These are phyloP conservation scores for Mus spretus DNA, from an alignment of 2,797 vertebrate species.

Conservation along the genomic window DNA sequence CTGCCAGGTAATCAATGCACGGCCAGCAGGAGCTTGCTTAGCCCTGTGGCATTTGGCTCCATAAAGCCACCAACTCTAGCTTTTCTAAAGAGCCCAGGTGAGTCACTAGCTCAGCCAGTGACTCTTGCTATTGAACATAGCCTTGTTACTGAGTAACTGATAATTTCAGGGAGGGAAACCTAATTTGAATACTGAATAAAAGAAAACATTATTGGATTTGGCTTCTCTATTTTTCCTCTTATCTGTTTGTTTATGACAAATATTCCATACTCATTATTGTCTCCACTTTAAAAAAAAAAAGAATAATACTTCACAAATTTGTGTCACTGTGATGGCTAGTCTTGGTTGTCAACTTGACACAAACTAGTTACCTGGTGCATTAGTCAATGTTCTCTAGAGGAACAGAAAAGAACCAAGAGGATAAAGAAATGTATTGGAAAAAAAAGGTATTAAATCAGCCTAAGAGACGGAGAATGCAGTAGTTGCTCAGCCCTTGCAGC, in stretches of 20 bases:
- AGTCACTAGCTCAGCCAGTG: background rate
- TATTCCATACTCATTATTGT: background rate
- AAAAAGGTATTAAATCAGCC: background rate
- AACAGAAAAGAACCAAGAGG: background rate
- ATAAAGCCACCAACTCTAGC: background rate
- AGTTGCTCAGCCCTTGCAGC: background rate
- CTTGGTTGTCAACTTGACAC: background rate
- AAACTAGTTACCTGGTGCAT: background rate
- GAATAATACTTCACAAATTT: background rate
- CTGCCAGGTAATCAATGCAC: background rate
- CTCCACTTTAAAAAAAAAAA: background rate
- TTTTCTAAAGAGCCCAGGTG: conserved; percentile 52
- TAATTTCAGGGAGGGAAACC: background rate
- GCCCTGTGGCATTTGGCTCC: background rate
- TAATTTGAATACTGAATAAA: conserved; percentile 62
- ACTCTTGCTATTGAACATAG: background rate
- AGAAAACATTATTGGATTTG: conserved; percentile 24
- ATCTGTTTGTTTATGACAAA: background rate
- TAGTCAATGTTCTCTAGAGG: background rate
- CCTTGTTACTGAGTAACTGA: background rate
- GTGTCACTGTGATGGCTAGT: background rate
- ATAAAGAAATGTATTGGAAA: background rate
- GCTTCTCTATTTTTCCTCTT: background rate
- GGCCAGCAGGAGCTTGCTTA: background rate
- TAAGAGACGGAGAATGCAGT: background rate